phyloP scores from a whole-genome alignment of 2,797 vertebrate species.

The Toxotes lorentzi region DNA sequence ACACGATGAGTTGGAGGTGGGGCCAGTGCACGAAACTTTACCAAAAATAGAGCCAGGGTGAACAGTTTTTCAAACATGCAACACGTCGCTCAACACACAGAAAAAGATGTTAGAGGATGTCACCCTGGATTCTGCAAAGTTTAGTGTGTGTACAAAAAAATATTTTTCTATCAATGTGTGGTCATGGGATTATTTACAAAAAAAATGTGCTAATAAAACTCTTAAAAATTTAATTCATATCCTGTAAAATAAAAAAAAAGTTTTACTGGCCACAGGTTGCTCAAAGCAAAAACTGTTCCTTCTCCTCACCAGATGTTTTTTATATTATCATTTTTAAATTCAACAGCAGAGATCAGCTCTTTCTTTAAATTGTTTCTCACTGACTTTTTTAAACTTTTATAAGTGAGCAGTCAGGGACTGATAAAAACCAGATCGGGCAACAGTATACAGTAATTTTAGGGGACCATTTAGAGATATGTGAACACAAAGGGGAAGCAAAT shows the following conservation, averaged over 20 bases:
- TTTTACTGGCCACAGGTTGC: background rate
- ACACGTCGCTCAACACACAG: no score
- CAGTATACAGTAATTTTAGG: conserved; percentile 24
- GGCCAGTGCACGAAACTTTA: no score
- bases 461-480: conserved; percentile 44
- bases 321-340: conserved; percentile 22
- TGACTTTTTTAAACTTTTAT: conserved; percentile 22
- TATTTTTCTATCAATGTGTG: no score
- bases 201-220: background rate
- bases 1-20: no score
- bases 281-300: background rate
- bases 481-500: conserved; percentile 37
- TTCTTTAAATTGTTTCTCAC: conserved; percentile 16
- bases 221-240: background rate
- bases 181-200: background rate
- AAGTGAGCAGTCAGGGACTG: background rate
- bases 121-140: no score
- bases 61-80: no score
- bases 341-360: background rate
- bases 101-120: no score
- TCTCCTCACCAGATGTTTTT: conserved; percentile 15
- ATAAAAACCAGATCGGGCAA: conserved; percentile 36
- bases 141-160: no score
- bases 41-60: no score
- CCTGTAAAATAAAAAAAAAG: background rate